Percentiles rank a stretch among this genome's conserved stretches.
These are phyloP conservation scores for Drosophila leonis DNA, from an alignment of 2,888 invertebrate genomes.

Conservation along the genomic window DNA sequence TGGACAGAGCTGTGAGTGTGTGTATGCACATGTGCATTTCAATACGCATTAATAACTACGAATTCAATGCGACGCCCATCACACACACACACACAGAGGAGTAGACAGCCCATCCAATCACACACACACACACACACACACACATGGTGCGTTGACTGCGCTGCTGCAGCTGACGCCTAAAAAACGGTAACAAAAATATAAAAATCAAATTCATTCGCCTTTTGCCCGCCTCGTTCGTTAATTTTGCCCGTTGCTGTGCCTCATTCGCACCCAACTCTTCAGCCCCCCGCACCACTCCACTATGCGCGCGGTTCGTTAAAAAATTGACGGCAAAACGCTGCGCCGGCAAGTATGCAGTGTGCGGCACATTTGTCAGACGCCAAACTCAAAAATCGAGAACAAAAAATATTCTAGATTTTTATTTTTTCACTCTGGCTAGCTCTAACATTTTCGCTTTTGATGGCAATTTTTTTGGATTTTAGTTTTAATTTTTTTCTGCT, in stretches of 20 bases:
- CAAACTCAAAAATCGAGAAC: constrained; percentile 43
- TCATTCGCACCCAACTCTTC: constrained; percentile 45
- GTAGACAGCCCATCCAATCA: constrained; percentile 29
- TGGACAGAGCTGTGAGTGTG: constrained; percentile 29
- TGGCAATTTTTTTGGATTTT: constrained; percentile 27
- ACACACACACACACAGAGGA: constrained; percentile 22
- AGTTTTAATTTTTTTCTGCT: constrained; percentile 15
- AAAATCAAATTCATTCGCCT: constrained; percentile 74
- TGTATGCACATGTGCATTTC: constrained; percentile 62
- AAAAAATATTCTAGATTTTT: constrained; percentile 21
- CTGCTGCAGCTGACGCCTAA: constrained; percentile 74
- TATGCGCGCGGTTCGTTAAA: constrained; percentile 45
- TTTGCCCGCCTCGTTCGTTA: constrained; percentile 68
- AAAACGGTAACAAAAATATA: constrained; percentile 77
- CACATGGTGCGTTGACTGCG: constrained; percentile 23
- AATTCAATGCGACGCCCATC: constrained; percentile 77
- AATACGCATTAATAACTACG: constrained; percentile 80
- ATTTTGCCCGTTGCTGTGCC: constrained; percentile 59
- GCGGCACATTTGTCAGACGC: constrained; percentile 53
- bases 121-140: constrained; percentile 23
- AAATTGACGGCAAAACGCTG: constrained; percentile 51
- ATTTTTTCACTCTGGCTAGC: constrained; percentile 28
- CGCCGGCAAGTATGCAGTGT: constrained; percentile 51
- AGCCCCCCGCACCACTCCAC: background rate
- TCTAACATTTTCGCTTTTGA: constrained; percentile 60